A percentile compares a stretch with the other conserved stretches of the same genome.
phyloP scores from a whole-genome alignment of 1,140 invertebrate genomes.

The Ips nitidus region DNA sequence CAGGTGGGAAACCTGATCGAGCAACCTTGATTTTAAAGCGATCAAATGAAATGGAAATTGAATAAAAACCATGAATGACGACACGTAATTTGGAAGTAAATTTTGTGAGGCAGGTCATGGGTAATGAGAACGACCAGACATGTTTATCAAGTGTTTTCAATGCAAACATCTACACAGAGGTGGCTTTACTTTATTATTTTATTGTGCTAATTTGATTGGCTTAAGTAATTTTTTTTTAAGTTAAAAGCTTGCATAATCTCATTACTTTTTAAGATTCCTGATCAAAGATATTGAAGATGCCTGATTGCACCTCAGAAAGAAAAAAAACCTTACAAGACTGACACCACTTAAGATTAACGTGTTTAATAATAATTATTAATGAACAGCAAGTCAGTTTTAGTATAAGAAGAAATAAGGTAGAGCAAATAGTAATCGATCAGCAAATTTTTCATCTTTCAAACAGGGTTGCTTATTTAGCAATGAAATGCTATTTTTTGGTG shows the following conservation, averaged over 20 bases:
- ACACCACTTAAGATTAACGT: neutral
- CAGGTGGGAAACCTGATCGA: too few species aligned
- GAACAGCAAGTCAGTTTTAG: neutral
- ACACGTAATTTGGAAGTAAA: constrained; percentile 21
- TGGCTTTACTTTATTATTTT: too few species aligned
- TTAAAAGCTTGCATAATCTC: too few species aligned
- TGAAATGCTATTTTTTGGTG: neutral
- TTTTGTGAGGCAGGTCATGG: constrained; percentile 21
- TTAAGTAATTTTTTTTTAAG: too few species aligned
- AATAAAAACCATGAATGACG: neutral
- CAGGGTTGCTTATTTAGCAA: neutral
- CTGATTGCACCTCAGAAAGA: too few species aligned
- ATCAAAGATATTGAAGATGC: too few species aligned
- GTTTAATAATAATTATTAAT: neutral
- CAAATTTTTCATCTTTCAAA: neutral
- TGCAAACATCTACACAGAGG: neutral
- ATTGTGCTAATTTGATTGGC: too few species aligned
- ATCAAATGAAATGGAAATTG: neutral
- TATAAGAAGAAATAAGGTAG: neutral
- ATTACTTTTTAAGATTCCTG: too few species aligned
- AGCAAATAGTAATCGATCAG: constrained; percentile 1
- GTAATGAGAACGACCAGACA: constrained; percentile 14
- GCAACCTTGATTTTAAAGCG: constrained; percentile 1
- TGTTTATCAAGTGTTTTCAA: constrained; percentile 6
- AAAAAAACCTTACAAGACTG: too few species aligned